A percentile compares a stretch with the other conserved stretches of the same genome.
phyloP scores from a whole-genome alignment of 1,140 invertebrate genomes.

The Bombus turneri region DNA sequence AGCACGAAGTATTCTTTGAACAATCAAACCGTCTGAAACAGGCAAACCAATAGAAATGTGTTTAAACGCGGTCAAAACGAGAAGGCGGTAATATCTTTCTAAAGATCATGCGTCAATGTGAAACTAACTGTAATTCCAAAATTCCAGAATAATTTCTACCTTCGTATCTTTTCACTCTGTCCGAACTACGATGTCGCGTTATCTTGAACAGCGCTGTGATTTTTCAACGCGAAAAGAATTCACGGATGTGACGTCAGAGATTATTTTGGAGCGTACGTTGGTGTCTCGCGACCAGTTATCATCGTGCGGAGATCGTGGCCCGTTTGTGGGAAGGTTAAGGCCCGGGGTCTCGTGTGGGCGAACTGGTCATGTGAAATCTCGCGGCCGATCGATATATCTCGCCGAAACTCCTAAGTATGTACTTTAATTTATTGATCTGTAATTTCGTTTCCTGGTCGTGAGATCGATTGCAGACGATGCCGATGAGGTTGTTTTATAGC shows the following conservation, averaged over 20 bases:
- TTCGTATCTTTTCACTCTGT: neutral
- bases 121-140: neutral
- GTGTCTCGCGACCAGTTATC: neutral
- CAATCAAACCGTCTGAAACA: too few species aligned
- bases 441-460: neutral
- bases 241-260: neutral
- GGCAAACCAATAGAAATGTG: too few species aligned
- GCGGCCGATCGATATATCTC: neutral
- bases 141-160: neutral
- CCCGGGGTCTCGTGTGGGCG: neutral
- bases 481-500: neutral
- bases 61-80: neutral
- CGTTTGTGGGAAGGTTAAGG: conserved; percentile 38
- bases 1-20: too few species aligned
- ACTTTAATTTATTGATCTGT: neutral
- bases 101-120: neutral
- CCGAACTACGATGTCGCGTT: neutral
- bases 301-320: neutral
- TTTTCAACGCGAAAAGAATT: neutral
- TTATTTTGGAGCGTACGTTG: neutral
- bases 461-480: neutral
- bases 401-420: neutral
- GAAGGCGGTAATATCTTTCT: neutral
- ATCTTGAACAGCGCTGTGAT: too few species aligned
- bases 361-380: conserved; percentile 27